Evolutionary conservation across 2,113 vertebrate species (phyloP), one percentile per base, ranked within the genome.

Genomic region (Crotophaga sulcirostris): DNA sequence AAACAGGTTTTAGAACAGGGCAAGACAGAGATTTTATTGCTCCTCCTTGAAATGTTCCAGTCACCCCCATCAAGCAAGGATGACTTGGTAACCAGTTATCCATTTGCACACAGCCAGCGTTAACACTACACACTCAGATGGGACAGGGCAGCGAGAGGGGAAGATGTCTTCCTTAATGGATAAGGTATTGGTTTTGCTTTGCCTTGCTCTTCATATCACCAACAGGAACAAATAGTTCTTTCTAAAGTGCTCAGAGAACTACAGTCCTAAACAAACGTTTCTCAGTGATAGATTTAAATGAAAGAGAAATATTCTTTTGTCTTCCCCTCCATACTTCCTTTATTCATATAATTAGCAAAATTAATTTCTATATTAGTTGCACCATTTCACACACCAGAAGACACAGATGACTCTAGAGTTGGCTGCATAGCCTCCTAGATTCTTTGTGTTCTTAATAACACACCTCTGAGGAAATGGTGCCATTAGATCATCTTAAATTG

Each of bases 341-440:
- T 96, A 95, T 94, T 93, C 83, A 91, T 17, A 2, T 87, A 96
- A 96, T 95, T 96, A 97, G 94, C 81, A 93, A 92, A 95, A 97
- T 90, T 29, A 94, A 95, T 94, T 63, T 93, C 72, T 85, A 26
- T 81, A 82, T 54, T 93, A 84, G 91, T 55, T 95, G 81, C 89
- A 60, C 67, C 17, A 16, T 81, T 69, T 87, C 88, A 94, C 81
- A 78, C 59, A 97, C 84, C 74, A 97, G 87, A 87, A 97, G 88
- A 92, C 93, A 84, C 55, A 7, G 44, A 90, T 83, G 92, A 94
- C 68, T 95, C 88, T 80, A 82, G 90, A 79, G 52, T 2, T 74
- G 55, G 63, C 20, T 11, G 12, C 25, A 24, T 10, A 90, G 38
- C 55, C 92, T 89, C 62, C 69, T 44, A 89, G 56, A 72, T 58